These are phyloP conservation scores for Meda fulgida DNA, from an alignment of 2,797 vertebrate genomes.

Conservation along the genomic window DNA sequence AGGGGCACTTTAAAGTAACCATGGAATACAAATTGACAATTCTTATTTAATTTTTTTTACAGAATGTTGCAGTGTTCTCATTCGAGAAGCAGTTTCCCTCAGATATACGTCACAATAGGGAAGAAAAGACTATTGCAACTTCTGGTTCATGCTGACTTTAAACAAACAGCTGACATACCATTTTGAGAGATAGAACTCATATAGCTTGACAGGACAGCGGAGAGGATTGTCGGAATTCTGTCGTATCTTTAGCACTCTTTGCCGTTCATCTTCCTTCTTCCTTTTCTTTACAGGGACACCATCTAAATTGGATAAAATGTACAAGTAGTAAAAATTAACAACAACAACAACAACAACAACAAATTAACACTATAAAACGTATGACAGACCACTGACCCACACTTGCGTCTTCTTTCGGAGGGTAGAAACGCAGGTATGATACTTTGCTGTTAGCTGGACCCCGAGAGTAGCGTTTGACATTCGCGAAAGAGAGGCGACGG, in stretches of 20 bases:
- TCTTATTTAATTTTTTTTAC: too few species aligned
- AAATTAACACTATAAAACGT: not conserved
- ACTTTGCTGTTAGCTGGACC: constrained; percentile 87
- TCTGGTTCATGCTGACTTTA: not conserved
- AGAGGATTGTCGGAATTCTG: constrained; percentile 95
- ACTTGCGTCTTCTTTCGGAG: constrained; percentile 76
- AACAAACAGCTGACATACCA: constrained; percentile 79
- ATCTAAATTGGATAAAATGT: constrained; percentile 51
- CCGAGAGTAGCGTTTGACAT: constrained; percentile 92
- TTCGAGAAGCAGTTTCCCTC: not conserved
- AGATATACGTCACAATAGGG: not conserved
- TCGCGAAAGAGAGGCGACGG: constrained; percentile 93
- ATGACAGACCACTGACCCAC: constrained; percentile 18
- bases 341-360: not conserved
- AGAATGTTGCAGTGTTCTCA: not conserved
- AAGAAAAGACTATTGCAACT: not conserved
- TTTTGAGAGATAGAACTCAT: constrained; percentile 98
- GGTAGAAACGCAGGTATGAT: constrained; percentile 94
- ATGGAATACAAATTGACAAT: too few species aligned
- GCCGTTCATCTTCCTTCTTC: constrained; percentile 81
- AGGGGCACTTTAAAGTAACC: too few species aligned
- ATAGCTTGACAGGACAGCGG: constrained; percentile 93
- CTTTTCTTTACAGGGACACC: constrained; percentile 83
- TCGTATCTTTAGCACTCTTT: constrained; percentile 87
- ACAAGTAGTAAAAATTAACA: not conserved